A percentile compares a stretch with the other conserved stretches of the same genome.
Conservation (phyloP, 2,797 vertebrate genomes). For the Lepus oiostolus region DNA sequence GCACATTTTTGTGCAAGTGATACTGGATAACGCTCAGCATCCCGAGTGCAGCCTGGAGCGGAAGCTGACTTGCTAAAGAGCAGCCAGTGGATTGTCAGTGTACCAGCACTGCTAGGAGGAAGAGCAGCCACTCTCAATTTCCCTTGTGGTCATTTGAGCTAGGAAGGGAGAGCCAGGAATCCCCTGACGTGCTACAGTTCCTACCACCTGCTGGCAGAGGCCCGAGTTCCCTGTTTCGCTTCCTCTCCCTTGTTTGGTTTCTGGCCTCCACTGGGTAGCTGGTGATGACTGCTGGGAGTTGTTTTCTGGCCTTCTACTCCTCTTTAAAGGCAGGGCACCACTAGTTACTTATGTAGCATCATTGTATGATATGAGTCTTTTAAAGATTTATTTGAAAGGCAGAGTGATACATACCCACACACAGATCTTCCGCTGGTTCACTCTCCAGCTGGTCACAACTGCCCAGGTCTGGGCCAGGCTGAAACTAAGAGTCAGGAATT, state of each 20-base stretch:
- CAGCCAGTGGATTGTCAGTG: neutral
- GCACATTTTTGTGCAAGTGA: neutral
- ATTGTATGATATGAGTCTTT: too few species aligned
- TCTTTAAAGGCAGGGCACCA: neutral
- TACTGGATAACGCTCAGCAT: neutral
- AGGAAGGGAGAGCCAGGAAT: neutral
- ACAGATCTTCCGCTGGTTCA: too few species aligned
- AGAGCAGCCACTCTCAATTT: neutral
- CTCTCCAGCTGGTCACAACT: too few species aligned
- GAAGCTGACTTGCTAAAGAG: neutral
- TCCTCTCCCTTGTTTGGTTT: neutral
- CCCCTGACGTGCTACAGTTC: neutral
- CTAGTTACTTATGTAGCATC: neutral
- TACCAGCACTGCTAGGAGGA: neutral
- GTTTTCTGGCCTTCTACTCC: neutral
- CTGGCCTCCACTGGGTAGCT: neutral
- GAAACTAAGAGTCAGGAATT: too few species aligned
- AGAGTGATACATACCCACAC: too few species aligned
- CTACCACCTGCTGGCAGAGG: neutral
- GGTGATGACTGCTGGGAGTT: neutral
- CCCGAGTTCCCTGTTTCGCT: neutral
- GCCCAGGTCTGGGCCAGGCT: too few species aligned
- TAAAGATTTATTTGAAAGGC: too few species aligned
- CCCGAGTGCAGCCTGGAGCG: neutral
- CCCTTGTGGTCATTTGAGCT: neutral